Evolutionary conservation across 1,140 invertebrate species (phyloP), one percentile per base, ranked within the genome.

Genomic region (Trichonephila inaurata): DNA sequence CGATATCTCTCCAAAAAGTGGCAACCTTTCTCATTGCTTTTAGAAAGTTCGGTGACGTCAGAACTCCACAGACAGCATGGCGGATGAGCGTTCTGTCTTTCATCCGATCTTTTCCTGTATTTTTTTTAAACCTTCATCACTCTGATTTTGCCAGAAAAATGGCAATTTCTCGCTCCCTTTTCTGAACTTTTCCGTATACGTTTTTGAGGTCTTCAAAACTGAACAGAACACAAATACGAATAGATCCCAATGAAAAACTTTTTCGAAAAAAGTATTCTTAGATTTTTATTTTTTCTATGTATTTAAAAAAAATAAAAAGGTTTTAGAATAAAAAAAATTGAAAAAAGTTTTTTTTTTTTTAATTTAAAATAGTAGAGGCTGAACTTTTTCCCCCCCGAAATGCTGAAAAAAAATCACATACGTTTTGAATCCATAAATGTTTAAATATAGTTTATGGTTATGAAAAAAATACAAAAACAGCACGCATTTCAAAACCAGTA

Each of bases 41-140:
- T 69, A 40, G 62, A 28, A 88, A 62, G 85, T 60, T 88, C 60
- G 18, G 58, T 88, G 86, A 88, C 86, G 85, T 89, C 85, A 93
- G 40, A 62, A 61, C 83, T 86, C 83, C 85, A 93, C 92, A 88
- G 92, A 93, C 92, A 88, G 92, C 64, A 93, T 93, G 86, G 92
- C 86, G 92, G 69, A 89, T 88, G 92, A 93, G 83, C 69, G 86
- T 61, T 88, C 92, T 77, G 92, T 93, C 86, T 93, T 89, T 93
- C 92, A 81, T 81, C 64, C 16, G 66, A 88, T 93, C 91, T 93
- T 82, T 89, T 60, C 24, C 58, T 62, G 8, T 58, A n/a, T 72
- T 40, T 92, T 83, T 60, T 83, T 28, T 28, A 69, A 69, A 85
- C 12, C 60, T 64, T 72, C 72, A 88, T 77, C 69, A 66, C 86